A percentile compares a stretch with the other conserved stretches of the same genome.
phyloP scores from a whole-genome alignment of 2,888 invertebrate genomes.

The Neoaliturus tenellus region DNA sequence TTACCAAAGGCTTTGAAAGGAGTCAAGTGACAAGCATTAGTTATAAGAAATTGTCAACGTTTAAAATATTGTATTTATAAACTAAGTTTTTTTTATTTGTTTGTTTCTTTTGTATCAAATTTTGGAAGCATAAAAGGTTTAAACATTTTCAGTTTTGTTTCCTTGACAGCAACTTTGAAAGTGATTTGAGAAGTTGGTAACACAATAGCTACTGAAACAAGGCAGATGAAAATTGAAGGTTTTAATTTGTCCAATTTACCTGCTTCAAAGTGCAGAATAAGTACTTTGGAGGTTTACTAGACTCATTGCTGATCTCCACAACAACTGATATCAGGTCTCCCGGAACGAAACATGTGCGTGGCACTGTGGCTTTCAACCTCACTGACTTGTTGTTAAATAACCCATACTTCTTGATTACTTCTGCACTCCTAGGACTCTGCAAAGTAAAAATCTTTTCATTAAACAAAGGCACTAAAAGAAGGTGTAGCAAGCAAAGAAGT shows the following conservation, averaged over 20 bases:
- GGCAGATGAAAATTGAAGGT: too few species aligned
- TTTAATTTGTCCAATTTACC: not conserved
- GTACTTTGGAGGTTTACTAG: not conserved
- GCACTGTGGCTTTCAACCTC: not conserved
- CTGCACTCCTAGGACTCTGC: slow-evolving; percentile 10
- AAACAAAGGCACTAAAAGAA: too few species aligned
- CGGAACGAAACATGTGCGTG: slow-evolving; percentile 4
- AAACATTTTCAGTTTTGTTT: too few species aligned
- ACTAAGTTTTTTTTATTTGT: too few species aligned
- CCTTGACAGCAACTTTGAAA: too few species aligned
- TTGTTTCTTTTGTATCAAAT: too few species aligned
- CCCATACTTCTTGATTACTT: not conserved
- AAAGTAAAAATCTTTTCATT: not conserved
- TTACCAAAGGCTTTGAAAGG: too few species aligned
- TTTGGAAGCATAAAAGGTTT: too few species aligned
- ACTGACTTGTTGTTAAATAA: not conserved
- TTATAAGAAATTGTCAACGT: not conserved
- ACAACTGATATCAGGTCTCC: slow-evolving; percentile 14
- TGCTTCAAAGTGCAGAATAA: slow-evolving; percentile 39
- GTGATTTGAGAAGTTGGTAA: too few species aligned
- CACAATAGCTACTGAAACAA: too few species aligned
- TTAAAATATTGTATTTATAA: not conserved
- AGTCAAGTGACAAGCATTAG: too few species aligned
- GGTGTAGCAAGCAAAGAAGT: too few species aligned
- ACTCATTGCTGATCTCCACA: slow-evolving; percentile 19